Base-by-base conservation (phyloP, 2,888 invertebrate species). In the Anthophora plumipes region DNA sequence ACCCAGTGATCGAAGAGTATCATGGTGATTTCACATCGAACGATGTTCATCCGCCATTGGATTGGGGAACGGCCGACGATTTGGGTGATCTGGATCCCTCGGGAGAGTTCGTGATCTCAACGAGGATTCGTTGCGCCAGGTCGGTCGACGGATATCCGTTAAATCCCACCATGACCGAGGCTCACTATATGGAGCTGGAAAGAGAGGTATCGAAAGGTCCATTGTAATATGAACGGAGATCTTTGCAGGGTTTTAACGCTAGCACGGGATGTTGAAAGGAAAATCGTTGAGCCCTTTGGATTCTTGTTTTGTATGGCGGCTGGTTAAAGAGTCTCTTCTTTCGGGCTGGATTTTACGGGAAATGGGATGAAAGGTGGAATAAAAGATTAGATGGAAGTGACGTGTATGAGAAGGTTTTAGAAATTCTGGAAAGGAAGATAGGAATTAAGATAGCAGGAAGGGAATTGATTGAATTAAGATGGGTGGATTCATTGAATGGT, bases 1-100 rank as follows among this genome's bases (percentile, higher is more conserved):
- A 96, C 93, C 95, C 95, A 25, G 94, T 96, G 87, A 96, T 96
- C 90, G 95, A 95, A 88, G 96, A 96, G 87, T 96, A 96, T 92
- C 96, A 96, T 91, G 93, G 92, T 54, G 95, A 95, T 67, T 96
- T 96, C 91, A 93, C 93, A 77, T 89, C 94, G 77, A 91, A 91
- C 25, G 94, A 94, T 88, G 94, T 93, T 79, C 96, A 96, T 90
- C 96, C 96, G 11, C 90, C 94, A 0, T 92, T 94, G 43, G 94
- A 96, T 89, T 96, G 95, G 93, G 96, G 96, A 61, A 94, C 95
- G 88, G 92, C 93, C 73, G 94, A 94, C 84, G 88, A 75, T 60
- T 92, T 94, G n/a, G 95, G 95, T 73, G 95, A 96, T 91, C 93
- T 96, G 77, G 96, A 96, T 92, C 96, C 96, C 2, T 91, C 91